Percentiles rank a stretch among this genome's conserved stretches.
Conservation (phyloP, 2,113 vertebrate genomes). For the Cyphomyrus discorhynchus region DNA sequence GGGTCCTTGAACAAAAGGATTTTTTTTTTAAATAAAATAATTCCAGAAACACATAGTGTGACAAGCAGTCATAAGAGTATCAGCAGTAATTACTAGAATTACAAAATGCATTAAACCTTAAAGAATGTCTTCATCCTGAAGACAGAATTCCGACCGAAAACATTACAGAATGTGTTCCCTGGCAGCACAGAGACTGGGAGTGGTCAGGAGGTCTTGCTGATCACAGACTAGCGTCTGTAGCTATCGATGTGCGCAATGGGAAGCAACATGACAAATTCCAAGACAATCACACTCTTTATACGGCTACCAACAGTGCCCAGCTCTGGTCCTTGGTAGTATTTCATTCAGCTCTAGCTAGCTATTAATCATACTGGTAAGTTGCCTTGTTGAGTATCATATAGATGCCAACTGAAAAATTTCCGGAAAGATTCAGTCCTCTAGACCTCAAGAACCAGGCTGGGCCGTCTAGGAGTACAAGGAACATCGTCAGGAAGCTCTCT, state of each 20-base stretch:
- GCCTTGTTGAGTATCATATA: background rate
- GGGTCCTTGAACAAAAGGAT: background rate
- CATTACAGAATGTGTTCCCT: background rate
- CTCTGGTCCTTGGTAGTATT: background rate
- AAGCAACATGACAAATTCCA: background rate
- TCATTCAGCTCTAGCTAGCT: background rate
- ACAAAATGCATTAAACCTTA: conserved; percentile 4
- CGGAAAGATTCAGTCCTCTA: background rate
- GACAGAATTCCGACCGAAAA: background rate
- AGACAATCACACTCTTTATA: background rate
- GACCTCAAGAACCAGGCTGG: background rate
- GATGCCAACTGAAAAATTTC: background rate
- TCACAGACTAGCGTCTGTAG: background rate
- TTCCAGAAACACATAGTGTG: background rate
- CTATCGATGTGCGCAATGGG: background rate
- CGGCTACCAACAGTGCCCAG: background rate
- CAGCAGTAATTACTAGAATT: conserved; percentile 12
- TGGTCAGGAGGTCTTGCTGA: background rate
- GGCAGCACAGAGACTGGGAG: background rate
- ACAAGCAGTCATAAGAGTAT: background rate
- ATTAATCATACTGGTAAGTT: background rate
- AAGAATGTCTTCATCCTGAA: background rate
- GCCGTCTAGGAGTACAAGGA: background rate
- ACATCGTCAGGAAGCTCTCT: background rate
- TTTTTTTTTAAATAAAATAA: conserved; percentile 1